These are phyloP conservation scores for Cydia pomonella DNA, from an alignment of 1,140 invertebrate genomes.

Conservation along the genomic window DNA sequence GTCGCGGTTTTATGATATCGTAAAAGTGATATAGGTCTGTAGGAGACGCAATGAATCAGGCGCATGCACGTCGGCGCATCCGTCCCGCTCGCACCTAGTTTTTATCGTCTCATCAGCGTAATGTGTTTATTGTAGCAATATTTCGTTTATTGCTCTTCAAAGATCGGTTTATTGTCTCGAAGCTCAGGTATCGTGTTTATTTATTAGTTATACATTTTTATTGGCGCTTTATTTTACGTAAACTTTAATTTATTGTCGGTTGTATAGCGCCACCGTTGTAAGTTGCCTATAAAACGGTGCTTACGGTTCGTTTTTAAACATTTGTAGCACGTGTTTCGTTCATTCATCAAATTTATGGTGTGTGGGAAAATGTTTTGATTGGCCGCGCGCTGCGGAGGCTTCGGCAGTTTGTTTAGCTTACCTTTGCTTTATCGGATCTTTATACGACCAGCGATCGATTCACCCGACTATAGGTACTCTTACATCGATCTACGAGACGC, in stretches of 20 bases:
- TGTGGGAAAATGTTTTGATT: slow-evolving; percentile 77
- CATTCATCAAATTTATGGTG: slow-evolving; percentile 79
- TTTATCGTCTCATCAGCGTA: slow-evolving; percentile 75
- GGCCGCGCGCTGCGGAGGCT: slow-evolving; percentile 38
- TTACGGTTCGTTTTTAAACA: slow-evolving; percentile 77
- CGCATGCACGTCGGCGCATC: slow-evolving; percentile 48
- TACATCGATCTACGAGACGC: background rate
- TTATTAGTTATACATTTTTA: slow-evolving; percentile 81
- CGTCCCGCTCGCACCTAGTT: slow-evolving; percentile 53
- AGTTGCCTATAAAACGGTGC: slow-evolving; percentile 79
- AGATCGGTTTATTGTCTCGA: slow-evolving; percentile 78
- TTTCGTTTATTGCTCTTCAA: slow-evolving; percentile 76
- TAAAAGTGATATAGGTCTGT: slow-evolving; percentile 73
- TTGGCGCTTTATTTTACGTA: slow-evolving; percentile 79
- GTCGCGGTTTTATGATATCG: slow-evolving; percentile 72
- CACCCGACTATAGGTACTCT: background rate
- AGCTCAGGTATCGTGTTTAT: slow-evolving; percentile 79
- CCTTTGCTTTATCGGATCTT: slow-evolving; percentile 31
- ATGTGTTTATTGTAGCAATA: slow-evolving; percentile 79
- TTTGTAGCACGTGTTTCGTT: slow-evolving; percentile 78
- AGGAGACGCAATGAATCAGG: slow-evolving; percentile 40
- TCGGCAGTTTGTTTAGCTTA: slow-evolving; percentile 26
- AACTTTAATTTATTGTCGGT: slow-evolving; percentile 79
- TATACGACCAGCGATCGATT: slow-evolving; percentile 6
- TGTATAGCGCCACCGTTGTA: slow-evolving; percentile 74